A percentile compares a stretch with the other conserved stretches of the same genome.
Conservation (phyloP, 2,113 vertebrate genomes). For the Montifringilla adamsi region DNA sequence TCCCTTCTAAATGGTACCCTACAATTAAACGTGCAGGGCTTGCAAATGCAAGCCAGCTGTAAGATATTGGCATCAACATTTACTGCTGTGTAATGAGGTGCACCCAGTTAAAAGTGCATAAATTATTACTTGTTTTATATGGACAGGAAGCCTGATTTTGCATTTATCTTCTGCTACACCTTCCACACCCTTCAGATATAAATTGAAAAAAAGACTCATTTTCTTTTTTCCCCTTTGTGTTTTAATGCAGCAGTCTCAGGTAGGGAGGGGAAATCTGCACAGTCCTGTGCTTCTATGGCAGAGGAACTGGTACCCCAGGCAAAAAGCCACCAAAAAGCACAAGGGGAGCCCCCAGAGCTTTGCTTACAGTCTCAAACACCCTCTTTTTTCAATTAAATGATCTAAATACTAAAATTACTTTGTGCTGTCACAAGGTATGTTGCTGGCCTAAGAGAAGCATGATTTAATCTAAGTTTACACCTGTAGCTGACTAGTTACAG, state of each 20-base stretch:
- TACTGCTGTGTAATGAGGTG: conserved; percentile 5
- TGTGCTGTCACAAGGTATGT: background rate
- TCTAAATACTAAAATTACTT: background rate
- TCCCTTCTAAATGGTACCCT: conserved; percentile 35
- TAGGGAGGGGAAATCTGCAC: background rate
- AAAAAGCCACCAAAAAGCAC: background rate
- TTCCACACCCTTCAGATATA: background rate
- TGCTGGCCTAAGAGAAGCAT: background rate
- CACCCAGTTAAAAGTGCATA: conserved; percentile 23
- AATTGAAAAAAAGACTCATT: background rate
- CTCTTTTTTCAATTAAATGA: background rate
- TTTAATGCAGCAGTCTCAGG: background rate
- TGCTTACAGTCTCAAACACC: background rate
- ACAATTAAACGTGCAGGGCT: conserved; percentile 49
- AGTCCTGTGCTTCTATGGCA: background rate
- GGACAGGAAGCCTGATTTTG: background rate
- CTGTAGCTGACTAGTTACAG: background rate
- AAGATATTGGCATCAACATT: conserved; percentile 38
- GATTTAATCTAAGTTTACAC: background rate
- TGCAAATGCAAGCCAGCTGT: background rate
- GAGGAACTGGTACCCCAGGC: background rate
- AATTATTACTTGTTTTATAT: conserved; percentile 26
- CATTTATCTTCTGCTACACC: background rate
- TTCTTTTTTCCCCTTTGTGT: background rate
- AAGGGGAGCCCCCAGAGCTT: background rate